Evolutionary conservation across 2,113 vertebrate species (phyloP).

Genomic region (Charadrius vociferus): DNA sequence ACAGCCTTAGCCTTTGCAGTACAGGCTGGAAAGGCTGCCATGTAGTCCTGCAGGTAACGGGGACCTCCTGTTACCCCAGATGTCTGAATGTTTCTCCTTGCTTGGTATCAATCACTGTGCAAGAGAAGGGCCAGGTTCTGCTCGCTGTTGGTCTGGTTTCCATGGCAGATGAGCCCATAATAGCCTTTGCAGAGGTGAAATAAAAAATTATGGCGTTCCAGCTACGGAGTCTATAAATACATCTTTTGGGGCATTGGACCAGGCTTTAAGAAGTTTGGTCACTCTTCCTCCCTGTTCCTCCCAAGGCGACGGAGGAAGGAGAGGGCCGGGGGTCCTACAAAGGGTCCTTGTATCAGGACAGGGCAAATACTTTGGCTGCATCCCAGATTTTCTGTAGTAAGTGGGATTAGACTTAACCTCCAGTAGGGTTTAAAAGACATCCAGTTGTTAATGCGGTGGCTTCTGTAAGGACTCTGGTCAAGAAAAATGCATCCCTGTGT

Average conservation of each 20-base stretch:
- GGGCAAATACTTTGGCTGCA: background rate
- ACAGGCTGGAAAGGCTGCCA: background rate
- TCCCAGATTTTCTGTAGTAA: background rate
- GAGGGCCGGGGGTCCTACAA: background rate
- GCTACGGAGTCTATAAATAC: background rate
- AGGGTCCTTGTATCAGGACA: background rate
- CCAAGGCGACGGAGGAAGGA: background rate
- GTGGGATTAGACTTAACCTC: background rate
- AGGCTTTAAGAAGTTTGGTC: background rate
- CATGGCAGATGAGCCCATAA: background rate
- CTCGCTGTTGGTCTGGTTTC: background rate
- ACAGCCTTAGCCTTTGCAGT: background rate
- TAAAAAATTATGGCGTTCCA: background rate
- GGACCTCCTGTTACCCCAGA: background rate
- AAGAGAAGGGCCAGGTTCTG: background rate
- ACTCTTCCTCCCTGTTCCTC: background rate
- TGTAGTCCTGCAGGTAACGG: fast-evolving
- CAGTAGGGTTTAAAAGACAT: background rate
- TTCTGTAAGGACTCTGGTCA: background rate
- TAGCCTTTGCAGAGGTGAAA: background rate
- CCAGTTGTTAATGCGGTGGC: background rate
- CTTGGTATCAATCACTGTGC: background rate
- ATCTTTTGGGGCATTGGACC: background rate
- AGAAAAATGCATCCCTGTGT: background rate
- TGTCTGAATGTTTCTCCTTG: background rate